A percentile compares a stretch with the other conserved stretches of the same genome.
phyloP scores from a whole-genome alignment of 2,888 invertebrate species.

The Epistrophe grossulariae region DNA sequence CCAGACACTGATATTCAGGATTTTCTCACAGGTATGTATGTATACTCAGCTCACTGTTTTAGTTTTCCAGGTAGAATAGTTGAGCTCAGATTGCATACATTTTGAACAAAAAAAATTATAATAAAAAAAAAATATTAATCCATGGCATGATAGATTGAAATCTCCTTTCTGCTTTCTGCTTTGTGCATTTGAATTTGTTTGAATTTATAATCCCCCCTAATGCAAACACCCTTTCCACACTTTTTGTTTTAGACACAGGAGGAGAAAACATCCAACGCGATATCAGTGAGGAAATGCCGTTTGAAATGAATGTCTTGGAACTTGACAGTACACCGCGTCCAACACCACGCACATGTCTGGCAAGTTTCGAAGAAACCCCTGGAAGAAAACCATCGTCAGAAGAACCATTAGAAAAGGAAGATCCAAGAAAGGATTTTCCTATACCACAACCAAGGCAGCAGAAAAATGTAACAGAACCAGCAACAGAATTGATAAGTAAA shows the following conservation, averaged over 20 bases:
- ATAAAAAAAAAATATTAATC: conserved; percentile 20
- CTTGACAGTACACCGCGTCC: conserved; percentile 83
- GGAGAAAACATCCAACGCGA: conserved; percentile 78
- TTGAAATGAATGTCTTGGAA: conserved; percentile 77
- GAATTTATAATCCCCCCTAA: conserved; percentile 79
- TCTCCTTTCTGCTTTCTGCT: conserved; percentile 40
- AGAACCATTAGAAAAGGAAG: not conserved
- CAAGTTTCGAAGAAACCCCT: conserved; percentile 55
- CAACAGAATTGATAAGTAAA: not conserved
- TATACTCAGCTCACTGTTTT: conserved; percentile 24
- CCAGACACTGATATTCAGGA: conserved; percentile 84
- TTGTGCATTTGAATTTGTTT: conserved; percentile 37
- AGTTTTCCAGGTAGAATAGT: conserved; percentile 76
- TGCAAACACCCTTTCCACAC: conserved; percentile 81
- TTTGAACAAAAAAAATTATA: conserved; percentile 19
- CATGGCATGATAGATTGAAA: conserved; percentile 68
- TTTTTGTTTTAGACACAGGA: conserved; percentile 84
- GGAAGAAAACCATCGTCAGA: not conserved
- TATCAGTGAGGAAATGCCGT: conserved; percentile 34
- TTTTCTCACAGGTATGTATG: conserved; percentile 81
- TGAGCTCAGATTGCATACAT: conserved; percentile 82
- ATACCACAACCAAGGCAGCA: not conserved
- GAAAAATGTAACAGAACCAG: not conserved
- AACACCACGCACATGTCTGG: conserved; percentile 84
- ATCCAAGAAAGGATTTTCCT: not conserved